These are phyloP conservation scores for Tipula lateralis DNA, from an alignment of 2,888 invertebrate species.

Conservation along the genomic window DNA sequence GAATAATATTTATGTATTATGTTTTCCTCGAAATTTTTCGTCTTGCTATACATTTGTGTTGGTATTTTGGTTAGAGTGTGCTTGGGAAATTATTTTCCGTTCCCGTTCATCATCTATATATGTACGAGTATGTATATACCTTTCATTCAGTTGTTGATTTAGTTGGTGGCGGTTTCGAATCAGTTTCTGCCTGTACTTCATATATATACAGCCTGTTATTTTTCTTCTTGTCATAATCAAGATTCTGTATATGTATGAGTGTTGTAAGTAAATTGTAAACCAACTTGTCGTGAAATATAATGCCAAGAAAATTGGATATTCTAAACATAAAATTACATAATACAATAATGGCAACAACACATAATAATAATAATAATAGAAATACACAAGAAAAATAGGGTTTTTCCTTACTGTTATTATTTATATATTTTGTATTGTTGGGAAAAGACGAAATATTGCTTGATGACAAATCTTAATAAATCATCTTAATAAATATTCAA, in stretches of 20 bases:
- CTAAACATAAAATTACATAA: not conserved
- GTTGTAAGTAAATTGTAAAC: not conserved
- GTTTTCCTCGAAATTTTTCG: not conserved
- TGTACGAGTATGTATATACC: too few species aligned
- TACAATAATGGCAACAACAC: not conserved
- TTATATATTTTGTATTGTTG: not conserved
- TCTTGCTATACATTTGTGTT: not conserved
- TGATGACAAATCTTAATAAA: slow-evolving; percentile 19
- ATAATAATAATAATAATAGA: not conserved
- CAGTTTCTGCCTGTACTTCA: not conserved
- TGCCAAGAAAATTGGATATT: not conserved
- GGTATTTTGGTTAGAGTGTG: not conserved
- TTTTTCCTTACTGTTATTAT: not conserved
- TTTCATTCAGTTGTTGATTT: not conserved
- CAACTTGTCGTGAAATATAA: not conserved
- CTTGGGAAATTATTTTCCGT: not conserved
- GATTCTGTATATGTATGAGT: not conserved
- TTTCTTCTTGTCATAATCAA: not conserved
- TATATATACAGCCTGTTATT: not conserved
- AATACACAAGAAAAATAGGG: not conserved
- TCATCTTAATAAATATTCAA: not conserved
- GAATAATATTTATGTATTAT: not conserved
- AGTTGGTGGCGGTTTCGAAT: not conserved
- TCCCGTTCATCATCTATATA: not conserved
- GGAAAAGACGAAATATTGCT: not conserved